Percentiles rank a stretch among this genome's conserved stretches.
phyloP scores from a whole-genome alignment of 2,888 invertebrate species.

The Folsomia manolachei region DNA sequence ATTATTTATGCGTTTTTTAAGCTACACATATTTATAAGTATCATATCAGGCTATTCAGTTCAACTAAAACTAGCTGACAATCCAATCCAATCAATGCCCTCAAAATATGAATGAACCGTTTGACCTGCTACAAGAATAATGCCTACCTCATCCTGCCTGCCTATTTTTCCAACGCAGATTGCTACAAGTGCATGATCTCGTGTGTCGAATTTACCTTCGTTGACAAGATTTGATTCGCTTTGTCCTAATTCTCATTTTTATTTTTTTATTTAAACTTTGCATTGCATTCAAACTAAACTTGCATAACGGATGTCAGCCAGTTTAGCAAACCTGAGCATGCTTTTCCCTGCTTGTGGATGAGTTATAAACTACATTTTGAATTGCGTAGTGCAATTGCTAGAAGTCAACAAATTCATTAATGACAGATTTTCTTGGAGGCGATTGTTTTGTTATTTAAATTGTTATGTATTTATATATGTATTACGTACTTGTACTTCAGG shows the following conservation, averaged over 20 bases:
- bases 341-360: not conserved
- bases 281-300: not conserved
- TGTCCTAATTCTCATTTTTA: conserved; percentile 8
- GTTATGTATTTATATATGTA: not conserved
- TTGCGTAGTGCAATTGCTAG: not conserved
- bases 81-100: no score
- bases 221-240: conserved; percentile 6
- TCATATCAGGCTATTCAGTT: no score
- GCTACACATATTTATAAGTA: not conserved
- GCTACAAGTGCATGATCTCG: not conserved
- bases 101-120: no score
- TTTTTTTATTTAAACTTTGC: not conserved
- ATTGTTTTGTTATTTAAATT: not conserved
- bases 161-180: no score
- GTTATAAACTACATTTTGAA: no score
- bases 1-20: no score
- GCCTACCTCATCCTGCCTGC: conserved; percentile 7
- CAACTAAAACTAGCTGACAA: no score
- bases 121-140: not conserved
- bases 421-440: not conserved
- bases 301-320: not conserved
- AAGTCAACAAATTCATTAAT: not conserved
- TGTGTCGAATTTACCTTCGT: not conserved
- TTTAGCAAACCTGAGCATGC: no score
- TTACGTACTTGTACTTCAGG: not conserved